Base-by-base conservation (phyloP, 1,140 invertebrate species). In the Metopolophium dirhodum region DNA sequence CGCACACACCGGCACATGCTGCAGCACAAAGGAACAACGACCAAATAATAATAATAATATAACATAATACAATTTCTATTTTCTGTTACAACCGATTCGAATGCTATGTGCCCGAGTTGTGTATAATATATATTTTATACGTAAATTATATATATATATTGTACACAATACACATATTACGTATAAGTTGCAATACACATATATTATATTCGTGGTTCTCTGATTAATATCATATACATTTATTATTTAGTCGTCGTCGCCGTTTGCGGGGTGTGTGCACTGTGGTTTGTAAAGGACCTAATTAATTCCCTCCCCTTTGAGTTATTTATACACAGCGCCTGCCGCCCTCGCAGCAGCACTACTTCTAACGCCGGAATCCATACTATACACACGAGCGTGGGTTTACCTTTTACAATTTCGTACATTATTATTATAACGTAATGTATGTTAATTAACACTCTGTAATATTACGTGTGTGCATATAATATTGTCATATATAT, bases 21-120 rank as follows among this genome's bases (percentile, higher is more conserved):
- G 47, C n/a, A 47, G 30, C 23, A 89, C 88, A 89, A 89, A 89
- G 22, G 88, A 89, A 89, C 51, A 57, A 89, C 88, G 51, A 89
- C 88, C 86, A 26, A 88, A 89, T 57, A 57, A 89, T 54, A 89
- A 89, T 51, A 89, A 89, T 41, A 57, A 57, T 89, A 89, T 88
- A 47, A 88, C 30, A 77, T 88, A 49, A 57, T 89, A 89, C 37
- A 57, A 54, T 89, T 89, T 89, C 35, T 57, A 57, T 57, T 89
- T 89, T 89, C 49, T 89, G 26, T 30, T 88, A 49, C 47, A 41
- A 87, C 86, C 86, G 47, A 88, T 88, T 88, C 47, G 47, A 49
- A 49, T 47, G 86, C n/a, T 77, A 30, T 77, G 14, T n/a, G 14
- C 61, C 61, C 61, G 61, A 77, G 18, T 18, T 77, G 47, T n/a